Evolutionary conservation across 2,888 invertebrate species (phyloP).

Genomic region (Acleris literana): DNA sequence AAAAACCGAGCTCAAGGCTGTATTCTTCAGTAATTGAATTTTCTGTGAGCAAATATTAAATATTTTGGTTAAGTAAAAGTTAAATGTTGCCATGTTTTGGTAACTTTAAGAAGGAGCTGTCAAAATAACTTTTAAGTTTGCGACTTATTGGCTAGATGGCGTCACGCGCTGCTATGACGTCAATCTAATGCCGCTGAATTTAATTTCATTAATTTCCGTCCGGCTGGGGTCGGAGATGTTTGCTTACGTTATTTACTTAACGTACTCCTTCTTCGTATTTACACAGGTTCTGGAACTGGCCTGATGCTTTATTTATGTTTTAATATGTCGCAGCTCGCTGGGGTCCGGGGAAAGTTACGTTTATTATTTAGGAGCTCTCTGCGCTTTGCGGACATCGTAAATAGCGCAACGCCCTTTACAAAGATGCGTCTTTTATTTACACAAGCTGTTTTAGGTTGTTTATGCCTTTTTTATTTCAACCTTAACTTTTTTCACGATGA

Average conservation of each 20-base stretch:
- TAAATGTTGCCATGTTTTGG: conserved; percentile 27
- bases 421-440: conserved; percentile 22
- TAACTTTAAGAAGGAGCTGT: conserved; percentile 28
- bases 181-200: conserved; percentile 37
- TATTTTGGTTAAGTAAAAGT: conserved; percentile 1
- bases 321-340: conserved; percentile 22
- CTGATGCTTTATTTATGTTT: conserved; percentile 28
- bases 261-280: conserved; percentile 29
- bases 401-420: conserved; percentile 26
- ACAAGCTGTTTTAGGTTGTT: no score
- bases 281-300: conserved; percentile 5
- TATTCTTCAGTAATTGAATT: not conserved
- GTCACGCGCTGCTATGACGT: conserved; percentile 32
- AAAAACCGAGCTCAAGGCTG: not conserved
- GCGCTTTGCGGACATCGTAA: conserved; percentile 29
- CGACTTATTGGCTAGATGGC: conserved; percentile 28
- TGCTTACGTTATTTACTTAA: conserved; percentile 32
- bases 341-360: conserved; percentile 24
- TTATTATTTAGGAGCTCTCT: conserved; percentile 29
- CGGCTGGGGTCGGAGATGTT: conserved; percentile 31
- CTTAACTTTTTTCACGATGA: no score
- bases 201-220: conserved; percentile 37
- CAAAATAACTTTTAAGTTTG: conserved; percentile 30
- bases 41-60: not conserved
- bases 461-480: no score